Evolutionary conservation across 92 coral and sea anemone genomes (phyloP), one percentile per base, ranked within the genome.

Genomic region (Bergia sp.): DNA sequence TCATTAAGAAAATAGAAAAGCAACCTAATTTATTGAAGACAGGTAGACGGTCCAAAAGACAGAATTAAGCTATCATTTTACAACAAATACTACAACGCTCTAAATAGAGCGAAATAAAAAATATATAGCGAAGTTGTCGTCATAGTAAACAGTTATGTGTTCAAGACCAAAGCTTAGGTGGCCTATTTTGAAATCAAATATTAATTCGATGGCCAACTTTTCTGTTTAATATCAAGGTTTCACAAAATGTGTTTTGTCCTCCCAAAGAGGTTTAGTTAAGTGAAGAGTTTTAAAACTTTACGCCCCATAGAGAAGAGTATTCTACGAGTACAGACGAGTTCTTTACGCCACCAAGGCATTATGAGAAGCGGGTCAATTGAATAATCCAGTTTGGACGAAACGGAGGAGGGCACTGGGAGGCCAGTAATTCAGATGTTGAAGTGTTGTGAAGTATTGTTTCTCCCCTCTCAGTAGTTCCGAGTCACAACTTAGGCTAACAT

Each of bases 401-500:
- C 69, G 47, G 77, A 83, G 64, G 55, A 72, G 64, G 37, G 74
- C 87, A 84, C 87, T 42, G 65, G 21, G 20, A 69, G 43, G 87
- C 87, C 87, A 44, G 66, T 71, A 69, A 71, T 23, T 84, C 67
- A 84, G 87, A 69, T 71, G 79, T 83, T 29, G 86, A 69, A 67
- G 65, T 84, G 64, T 49, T 74, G 77, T 69, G 44, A 69, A 65
- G 42, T 7, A 80, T 18, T 18, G 37, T 50, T 84, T 79, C 87
- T 71, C 50, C 78, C 87, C 36, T 8, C n/a, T 73, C 66, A 44
- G 58, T 53, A 53, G 77, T 71, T 84, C 61, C 16, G 79, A 81
- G 50, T 16, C 73, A 37, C 85, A 61, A 81, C 85, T 61, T 84
- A 84, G 87, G 87, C 87, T 84, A 84, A 84, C 87, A 84, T 84